phyloP scores from a whole-genome alignment of 2,113 vertebrate genomes.

The Mustela nigripes region DNA sequence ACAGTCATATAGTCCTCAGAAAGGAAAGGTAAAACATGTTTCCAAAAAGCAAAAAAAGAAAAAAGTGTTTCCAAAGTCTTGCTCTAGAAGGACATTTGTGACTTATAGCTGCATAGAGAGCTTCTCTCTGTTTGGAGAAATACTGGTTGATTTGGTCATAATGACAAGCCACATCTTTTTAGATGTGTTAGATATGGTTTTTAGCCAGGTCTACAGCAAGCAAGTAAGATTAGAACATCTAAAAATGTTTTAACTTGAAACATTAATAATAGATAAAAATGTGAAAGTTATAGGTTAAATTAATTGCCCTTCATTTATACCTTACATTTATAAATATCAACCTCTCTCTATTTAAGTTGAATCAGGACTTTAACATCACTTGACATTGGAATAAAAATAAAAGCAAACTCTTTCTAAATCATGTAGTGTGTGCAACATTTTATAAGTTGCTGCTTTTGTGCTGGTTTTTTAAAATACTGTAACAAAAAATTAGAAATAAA shows the following conservation, averaged over 20 bases:
- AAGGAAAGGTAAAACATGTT: not conserved
- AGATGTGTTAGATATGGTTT: not conserved
- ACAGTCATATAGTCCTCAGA: not conserved
- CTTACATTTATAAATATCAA: conserved; percentile 35
- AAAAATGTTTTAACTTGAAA: conserved; percentile 6
- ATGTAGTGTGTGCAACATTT: not conserved
- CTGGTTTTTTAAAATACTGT: conserved; percentile 44
- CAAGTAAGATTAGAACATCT: not conserved
- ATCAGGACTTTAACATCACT: conserved; percentile 12
- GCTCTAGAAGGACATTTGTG: not conserved
- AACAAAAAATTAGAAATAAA: conserved; percentile 33
- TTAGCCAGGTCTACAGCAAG: not conserved
- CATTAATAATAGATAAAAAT: conserved; percentile 44
- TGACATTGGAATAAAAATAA: conserved; percentile 56
- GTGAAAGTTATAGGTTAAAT: not conserved
- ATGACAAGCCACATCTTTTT: not conserved
- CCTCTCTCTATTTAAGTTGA: not conserved
- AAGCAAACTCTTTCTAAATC: conserved; percentile 45
- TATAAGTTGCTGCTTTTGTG: conserved; percentile 13
- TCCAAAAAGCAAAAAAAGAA: not conserved
- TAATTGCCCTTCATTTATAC: conserved; percentile 33
- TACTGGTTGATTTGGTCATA: not conserved
- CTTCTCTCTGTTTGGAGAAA: not conserved
- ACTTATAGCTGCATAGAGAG: not conserved
- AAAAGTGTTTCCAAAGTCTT: not conserved